phyloP scores from a whole-genome alignment of 1,140 invertebrate species.

The Metopolophium dirhodum region DNA sequence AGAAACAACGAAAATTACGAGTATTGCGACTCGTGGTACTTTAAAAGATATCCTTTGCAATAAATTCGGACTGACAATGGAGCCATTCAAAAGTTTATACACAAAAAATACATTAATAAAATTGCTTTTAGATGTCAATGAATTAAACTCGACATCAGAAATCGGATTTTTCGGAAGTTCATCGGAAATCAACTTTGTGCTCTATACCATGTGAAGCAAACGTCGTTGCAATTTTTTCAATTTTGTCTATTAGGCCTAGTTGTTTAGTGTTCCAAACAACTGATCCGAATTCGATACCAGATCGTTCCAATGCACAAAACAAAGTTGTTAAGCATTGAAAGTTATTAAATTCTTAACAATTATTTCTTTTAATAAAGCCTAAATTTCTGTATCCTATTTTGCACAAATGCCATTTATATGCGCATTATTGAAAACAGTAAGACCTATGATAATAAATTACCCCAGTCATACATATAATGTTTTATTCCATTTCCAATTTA shows the following conservation, averaged over 20 bases:
- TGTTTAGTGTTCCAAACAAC: neutral
- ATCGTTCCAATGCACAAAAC: neutral
- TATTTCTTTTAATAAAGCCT: too few relatives aligned
- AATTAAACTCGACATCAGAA: neutral
- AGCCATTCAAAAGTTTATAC: neutral
- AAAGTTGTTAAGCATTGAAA: neutral
- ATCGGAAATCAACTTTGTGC: neutral
- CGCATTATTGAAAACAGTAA: neutral
- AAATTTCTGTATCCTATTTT: neutral
- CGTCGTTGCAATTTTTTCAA: neutral
- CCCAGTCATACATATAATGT: neutral
- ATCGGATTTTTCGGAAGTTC: neutral
- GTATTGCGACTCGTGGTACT: neutral
- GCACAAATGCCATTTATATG: neutral
- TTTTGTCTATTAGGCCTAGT: neutral
- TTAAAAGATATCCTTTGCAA: neutral
- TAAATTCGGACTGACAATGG: neutral
- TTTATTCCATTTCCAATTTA: neutral
- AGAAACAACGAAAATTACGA: neutral
- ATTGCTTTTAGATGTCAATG: neutral
- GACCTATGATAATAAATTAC: neutral
- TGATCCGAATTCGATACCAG: too few relatives aligned
- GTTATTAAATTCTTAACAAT: neutral
- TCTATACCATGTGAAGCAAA: neutral
- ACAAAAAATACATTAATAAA: neutral